phyloP scores from a whole-genome alignment of 2,888 invertebrate genomes.

The Mongoloraphidia duomilia region DNA sequence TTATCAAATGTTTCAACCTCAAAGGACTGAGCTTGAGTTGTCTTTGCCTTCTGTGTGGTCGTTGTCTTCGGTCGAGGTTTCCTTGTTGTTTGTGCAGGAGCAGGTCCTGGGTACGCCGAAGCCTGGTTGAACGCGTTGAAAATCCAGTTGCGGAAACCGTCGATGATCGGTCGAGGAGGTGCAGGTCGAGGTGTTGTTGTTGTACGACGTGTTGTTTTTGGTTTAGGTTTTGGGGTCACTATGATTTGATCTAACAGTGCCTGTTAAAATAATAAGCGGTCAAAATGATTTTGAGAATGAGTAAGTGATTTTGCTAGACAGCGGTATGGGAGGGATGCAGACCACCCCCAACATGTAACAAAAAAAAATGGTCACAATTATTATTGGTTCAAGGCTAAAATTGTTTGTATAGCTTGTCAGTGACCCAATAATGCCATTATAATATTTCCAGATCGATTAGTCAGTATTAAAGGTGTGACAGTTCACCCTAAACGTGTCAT shows the following conservation, averaged over 20 bases:
- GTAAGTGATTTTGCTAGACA: no score
- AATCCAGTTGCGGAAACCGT: constrained; percentile 27
- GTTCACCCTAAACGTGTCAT: no score
- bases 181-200: constrained; percentile 31
- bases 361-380: no score
- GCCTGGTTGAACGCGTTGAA: constrained; percentile 22
- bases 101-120: constrained; percentile 3
- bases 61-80: constrained; percentile 1
- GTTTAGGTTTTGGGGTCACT: constrained; percentile 36
- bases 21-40: neutral
- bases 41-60: constrained; percentile 5
- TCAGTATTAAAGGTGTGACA: no score
- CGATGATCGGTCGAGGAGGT: constrained; percentile 29
- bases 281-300: neutral
- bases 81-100: neutral
- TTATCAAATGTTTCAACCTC: no score
- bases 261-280: constrained; percentile 22
- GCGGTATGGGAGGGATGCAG: no score
- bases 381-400: no score
- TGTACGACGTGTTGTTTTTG: constrained; percentile 27
- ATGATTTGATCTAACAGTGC: constrained; percentile 43
- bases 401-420: no score
- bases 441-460: no score
- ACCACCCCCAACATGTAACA: no score
- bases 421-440: no score